Conservation (phyloP, 2,888 invertebrate species). For the Unio delphinus region DNA sequence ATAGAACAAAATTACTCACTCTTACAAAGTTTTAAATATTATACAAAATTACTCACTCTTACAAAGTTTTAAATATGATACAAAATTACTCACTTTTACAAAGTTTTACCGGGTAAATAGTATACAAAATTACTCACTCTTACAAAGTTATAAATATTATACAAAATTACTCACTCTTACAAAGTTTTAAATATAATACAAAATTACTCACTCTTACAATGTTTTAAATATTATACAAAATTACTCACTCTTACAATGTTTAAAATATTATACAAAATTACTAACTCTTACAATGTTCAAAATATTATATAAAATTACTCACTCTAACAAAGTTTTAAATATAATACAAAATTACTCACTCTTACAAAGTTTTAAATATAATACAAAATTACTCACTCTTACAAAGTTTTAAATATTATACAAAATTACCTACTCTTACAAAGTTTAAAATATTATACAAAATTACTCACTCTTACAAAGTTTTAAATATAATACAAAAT, state of each 20-base stretch:
- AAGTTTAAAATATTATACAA: too few relatives aligned
- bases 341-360: slow-evolving; percentile 35
- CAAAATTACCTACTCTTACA: slow-evolving; percentile 42
- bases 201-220: slow-evolving; percentile 42
- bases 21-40: slow-evolving; percentile 12
- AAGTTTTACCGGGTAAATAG: too few relatives aligned
- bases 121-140: slow-evolving; percentile 43
- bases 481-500: too few relatives aligned
- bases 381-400: slow-evolving; percentile 43
- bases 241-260: slow-evolving; percentile 42
- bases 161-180: slow-evolving; percentile 42
- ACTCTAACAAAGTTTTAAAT: slow-evolving; percentile 35
- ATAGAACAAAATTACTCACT: slow-evolving; percentile 35
- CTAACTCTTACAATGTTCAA: slow-evolving; percentile 40
- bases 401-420: too few relatives aligned
- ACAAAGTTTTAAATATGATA: too few relatives aligned
- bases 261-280: not conserved
- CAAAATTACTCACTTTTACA: slow-evolving; percentile 39
- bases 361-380: too few relatives aligned
- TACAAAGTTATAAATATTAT: too few relatives aligned
- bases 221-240: too few relatives aligned
- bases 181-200: too few relatives aligned
- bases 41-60: slow-evolving; percentile 43
- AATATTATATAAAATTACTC: slow-evolving; percentile 11
- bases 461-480: slow-evolving; percentile 35